phyloP scores from a whole-genome alignment of 2,113 vertebrate species.

The Raja brachyura region DNA sequence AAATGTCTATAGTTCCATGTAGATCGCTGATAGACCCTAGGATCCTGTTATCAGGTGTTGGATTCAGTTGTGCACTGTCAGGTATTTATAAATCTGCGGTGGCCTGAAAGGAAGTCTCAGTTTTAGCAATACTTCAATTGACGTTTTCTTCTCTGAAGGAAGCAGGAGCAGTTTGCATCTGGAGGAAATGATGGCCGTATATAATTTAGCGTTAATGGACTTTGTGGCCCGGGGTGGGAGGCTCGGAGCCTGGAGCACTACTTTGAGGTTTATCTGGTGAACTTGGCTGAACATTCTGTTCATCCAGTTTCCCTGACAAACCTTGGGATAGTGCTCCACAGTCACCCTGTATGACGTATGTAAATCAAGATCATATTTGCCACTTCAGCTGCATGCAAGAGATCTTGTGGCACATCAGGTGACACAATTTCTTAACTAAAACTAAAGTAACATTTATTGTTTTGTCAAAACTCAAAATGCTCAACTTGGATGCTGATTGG shows the following conservation, averaged over 20 bases:
- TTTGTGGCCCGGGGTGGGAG: background rate
- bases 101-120: background rate
- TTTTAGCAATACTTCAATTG: conserved; percentile 24
- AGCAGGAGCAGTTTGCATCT: background rate
- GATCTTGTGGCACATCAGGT: background rate
- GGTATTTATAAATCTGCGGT: conserved; percentile 22
- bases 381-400: background rate
- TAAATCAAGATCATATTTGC: background rate
- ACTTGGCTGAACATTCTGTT: too few relatives aligned
- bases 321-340: background rate
- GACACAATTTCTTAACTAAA: too few relatives aligned
- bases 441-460: too few relatives aligned
- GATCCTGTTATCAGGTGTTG: background rate
- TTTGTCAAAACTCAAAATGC: background rate
- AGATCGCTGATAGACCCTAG: background rate
- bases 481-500: background rate
- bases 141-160: background rate
- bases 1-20: background rate
- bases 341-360: background rate
- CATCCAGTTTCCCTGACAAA: too few relatives aligned
- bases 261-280: background rate
- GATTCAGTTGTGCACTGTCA: background rate
- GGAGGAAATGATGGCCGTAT: background rate
- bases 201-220: background rate
- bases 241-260: background rate